Conservation (phyloP, 2,113 vertebrate genomes). For the Motacilla alba region DNA sequence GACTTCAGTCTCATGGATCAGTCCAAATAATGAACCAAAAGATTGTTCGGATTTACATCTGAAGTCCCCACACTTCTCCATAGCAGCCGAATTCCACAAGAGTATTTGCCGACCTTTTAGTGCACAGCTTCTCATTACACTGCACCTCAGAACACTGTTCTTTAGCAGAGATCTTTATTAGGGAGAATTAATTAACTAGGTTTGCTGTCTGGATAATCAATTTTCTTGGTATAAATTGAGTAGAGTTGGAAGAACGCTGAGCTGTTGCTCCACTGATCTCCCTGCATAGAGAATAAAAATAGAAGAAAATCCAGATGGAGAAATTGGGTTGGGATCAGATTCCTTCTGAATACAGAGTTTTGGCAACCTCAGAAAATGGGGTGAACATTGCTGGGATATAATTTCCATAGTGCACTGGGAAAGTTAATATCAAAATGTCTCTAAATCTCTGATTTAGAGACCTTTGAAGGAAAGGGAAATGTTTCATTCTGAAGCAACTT, state of each 20-base stretch:
- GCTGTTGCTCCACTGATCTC: background rate
- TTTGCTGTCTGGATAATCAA: slow-evolving; percentile 21
- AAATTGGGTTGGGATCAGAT: background rate
- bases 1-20: background rate
- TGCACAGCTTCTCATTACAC: background rate
- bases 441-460: background rate
- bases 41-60: background rate
- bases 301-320: background rate
- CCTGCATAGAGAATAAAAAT: background rate
- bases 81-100: background rate
- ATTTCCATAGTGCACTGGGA: background rate
- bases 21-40: background rate
- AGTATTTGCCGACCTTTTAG: background rate
- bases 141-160: background rate
- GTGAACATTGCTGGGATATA: background rate
- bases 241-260: background rate
- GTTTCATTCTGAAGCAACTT: background rate
- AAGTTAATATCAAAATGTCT: background rate
- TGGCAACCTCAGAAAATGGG: background rate
- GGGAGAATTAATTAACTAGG: slow-evolving; percentile 37
- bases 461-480: background rate
- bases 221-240: slow-evolving; percentile 33
- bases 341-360: background rate
- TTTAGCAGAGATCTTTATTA: background rate
- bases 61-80: background rate